Conservation (phyloP, 2,797 vertebrate species). For the Crocodylus rhombifer region DNA sequence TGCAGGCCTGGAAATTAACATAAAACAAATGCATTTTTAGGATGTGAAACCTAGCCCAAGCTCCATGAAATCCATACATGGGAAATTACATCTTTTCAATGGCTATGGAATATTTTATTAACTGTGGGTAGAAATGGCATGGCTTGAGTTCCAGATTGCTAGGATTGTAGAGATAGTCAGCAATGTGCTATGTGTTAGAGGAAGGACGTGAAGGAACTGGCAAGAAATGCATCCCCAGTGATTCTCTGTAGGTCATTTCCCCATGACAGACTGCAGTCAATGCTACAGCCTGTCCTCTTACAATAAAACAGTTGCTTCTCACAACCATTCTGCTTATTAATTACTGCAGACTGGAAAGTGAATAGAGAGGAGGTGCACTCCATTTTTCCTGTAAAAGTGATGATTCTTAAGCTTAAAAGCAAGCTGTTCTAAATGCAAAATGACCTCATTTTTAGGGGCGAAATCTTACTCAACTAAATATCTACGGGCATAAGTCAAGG, state of each 20-base stretch:
- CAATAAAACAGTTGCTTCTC: conserved; percentile 61
- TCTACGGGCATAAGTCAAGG: neutral
- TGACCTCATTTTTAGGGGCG: neutral
- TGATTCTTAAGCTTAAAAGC: neutral
- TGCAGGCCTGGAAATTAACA: conserved; percentile 66
- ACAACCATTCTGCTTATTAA: conserved; percentile 68
- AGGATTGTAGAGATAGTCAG: conserved; percentile 49
- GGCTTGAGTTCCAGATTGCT: conserved; percentile 60
- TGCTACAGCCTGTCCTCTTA: conserved; percentile 65
- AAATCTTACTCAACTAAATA: neutral
- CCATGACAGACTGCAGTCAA: conserved; percentile 24
- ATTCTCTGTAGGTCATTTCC: conserved; percentile 55
- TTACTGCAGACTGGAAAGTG: conserved; percentile 14
- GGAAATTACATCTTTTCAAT: conserved; percentile 61
- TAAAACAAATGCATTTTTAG: conserved; percentile 59
- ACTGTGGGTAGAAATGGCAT: conserved; percentile 68
- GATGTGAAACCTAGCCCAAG: conserved; percentile 61
- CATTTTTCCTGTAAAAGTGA: neutral
- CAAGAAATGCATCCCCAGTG: conserved; percentile 62
- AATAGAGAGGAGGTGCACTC: neutral
- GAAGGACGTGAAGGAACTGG: conserved; percentile 62
- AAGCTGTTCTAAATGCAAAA: neutral
- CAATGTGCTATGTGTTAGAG: conserved; percentile 51
- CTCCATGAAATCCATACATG: conserved; percentile 61
- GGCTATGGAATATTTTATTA: conserved; percentile 66